Evolutionary conservation across 2,113 vertebrate species (phyloP), one percentile per base, ranked within the genome.

Genomic region (Sceloporus undulatus): DNA sequence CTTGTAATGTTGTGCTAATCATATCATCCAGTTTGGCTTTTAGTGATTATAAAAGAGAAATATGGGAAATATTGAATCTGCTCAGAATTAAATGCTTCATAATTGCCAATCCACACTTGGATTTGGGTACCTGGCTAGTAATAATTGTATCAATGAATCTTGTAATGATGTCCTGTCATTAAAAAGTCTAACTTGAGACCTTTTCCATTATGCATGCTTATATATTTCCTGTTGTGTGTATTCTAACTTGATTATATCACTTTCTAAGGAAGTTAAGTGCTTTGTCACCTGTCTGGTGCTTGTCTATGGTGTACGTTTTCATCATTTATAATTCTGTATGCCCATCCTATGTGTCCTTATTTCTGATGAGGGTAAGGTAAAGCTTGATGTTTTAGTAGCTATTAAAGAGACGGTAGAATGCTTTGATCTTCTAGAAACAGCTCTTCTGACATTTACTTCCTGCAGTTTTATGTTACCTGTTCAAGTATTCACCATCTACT

Each of bases 391-490:
- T 74, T 71, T 38, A 81, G 23, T 38, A 62, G 56, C 56, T 81
- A 38, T 81, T 81, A 56, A 84, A 84, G 73, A 73, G 29, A 34
- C 68, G 56, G 42, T 13, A 48, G 48, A 73, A 84, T 84, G 29
- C 34, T 84, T 84, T 84, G 82, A 84, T 84, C 68, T 74, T 86
- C 42, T 70, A 27, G 65, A 79, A 86, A 79, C 16, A 79, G 65
- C 66, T 86, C 27, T 56, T 54, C 82, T 13, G 48, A 84, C 29
- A 73, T 84, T 73, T 56, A 42, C 68, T 73, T n/a, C 66, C 40
- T 83, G 65, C 42, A 40, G 65, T 71, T 84, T 86, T 86, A 56
- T 79, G 48, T 56, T 79, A 56, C 52, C n/a, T 71, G 29, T 66
- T 79, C n/a, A 84, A 84, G 21, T 56, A 86, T 79, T 77, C 52